These are phyloP conservation scores for Eucriotettix oculatus DNA, from an alignment of 2,888 invertebrate genomes.

Conservation along the genomic window DNA sequence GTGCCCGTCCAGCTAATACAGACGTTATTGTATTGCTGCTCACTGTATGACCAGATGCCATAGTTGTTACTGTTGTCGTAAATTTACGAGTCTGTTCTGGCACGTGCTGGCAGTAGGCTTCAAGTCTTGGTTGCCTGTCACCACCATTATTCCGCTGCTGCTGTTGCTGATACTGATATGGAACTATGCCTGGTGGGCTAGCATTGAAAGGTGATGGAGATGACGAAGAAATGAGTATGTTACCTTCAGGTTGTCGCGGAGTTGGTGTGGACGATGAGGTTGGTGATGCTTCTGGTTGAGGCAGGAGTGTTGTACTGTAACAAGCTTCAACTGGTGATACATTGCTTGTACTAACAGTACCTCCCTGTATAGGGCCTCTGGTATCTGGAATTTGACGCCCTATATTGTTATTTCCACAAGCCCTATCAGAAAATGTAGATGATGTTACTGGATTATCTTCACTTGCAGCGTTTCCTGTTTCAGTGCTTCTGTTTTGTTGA, in stretches of 20 bases:
- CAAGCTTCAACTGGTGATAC: conserved; percentile 24
- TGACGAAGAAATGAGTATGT: conserved; percentile 9
- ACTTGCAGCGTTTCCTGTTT: no score
- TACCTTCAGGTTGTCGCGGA: conserved; percentile 4
- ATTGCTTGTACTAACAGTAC: conserved; percentile 69
- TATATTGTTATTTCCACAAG: background rate
- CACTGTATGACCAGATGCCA: conserved; percentile 59
- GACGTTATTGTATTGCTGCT: conserved; percentile 70
- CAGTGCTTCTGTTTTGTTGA: no score
- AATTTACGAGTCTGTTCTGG: conserved; percentile 1
- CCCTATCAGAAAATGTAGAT: conserved; percentile 35
- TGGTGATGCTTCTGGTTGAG: conserved; percentile 8
- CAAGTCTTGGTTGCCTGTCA: background rate
- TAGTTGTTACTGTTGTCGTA: conserved; percentile 33
- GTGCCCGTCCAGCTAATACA: conserved; percentile 56
- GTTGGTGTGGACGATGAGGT: conserved; percentile 4
- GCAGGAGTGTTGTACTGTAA: background rate
- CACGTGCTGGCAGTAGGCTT: conserved; percentile 4
- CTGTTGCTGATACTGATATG: background rate
- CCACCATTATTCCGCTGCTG: background rate
- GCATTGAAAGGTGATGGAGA: conserved; percentile 10
- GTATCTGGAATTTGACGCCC: conserved; percentile 13
- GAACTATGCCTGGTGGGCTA: conserved; percentile 5
- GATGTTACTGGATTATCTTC: conserved; percentile 44
- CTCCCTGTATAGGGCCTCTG: conserved; percentile 63